Percentiles rank a stretch among this genome's conserved stretches.
Evolutionary conservation across 2,888 invertebrate genomes (phyloP).

Genomic region (Drosophila aldrichi): DNA sequence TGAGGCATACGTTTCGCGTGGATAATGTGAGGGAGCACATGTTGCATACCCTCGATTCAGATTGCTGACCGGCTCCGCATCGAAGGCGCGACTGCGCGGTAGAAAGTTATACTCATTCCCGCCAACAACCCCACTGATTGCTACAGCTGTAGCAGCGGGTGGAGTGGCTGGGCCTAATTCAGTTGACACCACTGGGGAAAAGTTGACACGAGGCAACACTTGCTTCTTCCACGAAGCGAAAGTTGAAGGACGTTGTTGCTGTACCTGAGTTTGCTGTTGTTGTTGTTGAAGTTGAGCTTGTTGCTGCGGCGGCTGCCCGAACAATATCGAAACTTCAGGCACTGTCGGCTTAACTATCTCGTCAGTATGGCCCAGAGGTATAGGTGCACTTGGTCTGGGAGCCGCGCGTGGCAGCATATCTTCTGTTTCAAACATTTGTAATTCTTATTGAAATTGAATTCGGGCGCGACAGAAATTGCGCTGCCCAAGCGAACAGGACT

Average conservation of each 20-base stretch:
- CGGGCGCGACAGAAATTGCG: slow-evolving; percentile 43
- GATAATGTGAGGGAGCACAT: slow-evolving; percentile 12
- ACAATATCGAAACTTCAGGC: slow-evolving; percentile 77
- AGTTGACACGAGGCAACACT: slow-evolving; percentile 77
- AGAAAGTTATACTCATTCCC: slow-evolving; percentile 49
- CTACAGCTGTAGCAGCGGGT: slow-evolving; percentile 19
- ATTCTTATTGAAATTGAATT: slow-evolving; percentile 54
- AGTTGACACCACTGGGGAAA: slow-evolving; percentile 58
- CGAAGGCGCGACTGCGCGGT: slow-evolving; percentile 45
- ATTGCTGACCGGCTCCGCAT: slow-evolving; percentile 17
- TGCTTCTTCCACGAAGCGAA: slow-evolving; percentile 83
- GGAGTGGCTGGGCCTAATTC: slow-evolving; percentile 56
- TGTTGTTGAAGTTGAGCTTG: slow-evolving; percentile 23
- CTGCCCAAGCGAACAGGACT: slow-evolving; percentile 28
- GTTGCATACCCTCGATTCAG: slow-evolving; percentile 28
- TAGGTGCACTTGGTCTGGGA: slow-evolving; percentile 74
- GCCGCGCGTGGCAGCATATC: slow-evolving; percentile 83
- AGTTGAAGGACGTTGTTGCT: slow-evolving; percentile 48
- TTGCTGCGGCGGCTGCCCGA: slow-evolving; percentile 57
- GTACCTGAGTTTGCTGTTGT: slow-evolving; percentile 16
- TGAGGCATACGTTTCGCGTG: slow-evolving; percentile 24
- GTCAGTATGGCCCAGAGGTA: slow-evolving; percentile 49
- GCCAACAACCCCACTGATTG: slow-evolving; percentile 11
- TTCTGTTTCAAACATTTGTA: slow-evolving; percentile 82
- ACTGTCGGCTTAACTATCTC: slow-evolving; percentile 66